Evolutionary conservation across 1,140 invertebrate species (phyloP), one percentile per base, ranked within the genome.

Genomic region (Drosophila erecta): DNA sequence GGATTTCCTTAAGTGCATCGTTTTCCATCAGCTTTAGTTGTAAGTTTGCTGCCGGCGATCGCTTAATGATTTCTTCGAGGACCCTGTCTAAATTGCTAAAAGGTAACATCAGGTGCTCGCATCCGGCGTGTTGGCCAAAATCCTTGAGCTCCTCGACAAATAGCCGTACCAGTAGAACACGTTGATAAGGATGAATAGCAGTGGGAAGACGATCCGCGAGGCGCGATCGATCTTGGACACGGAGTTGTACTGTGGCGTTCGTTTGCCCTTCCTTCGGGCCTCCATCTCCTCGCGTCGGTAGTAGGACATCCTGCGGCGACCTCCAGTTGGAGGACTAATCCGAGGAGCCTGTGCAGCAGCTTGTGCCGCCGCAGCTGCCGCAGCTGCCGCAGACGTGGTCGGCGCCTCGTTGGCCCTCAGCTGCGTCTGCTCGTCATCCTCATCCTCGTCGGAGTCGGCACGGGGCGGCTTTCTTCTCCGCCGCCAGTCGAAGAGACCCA

Each of bases 101-200:
- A 92, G 90, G 81, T 92, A 92, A 92, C 90, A 92, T 92, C 90
- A 91, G 62, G 90, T 90, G 90, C 77, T 80, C 87, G 90, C 54
- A 53, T 70, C 64, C 37, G 64, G 81, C 66, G 85, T 76, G 50
- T 79, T 86, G 64, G 90, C 81, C 74, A 91, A 44, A 14, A 90
- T 90, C 43, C 95, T 80, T 67, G 95, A 94, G 79, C 95, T 95
- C 57, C 95, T 93, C 49, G 94, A 94, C 27, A 96, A 92, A 85
- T 96, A 97, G 1, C 94, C 94, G 76, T 94, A 96, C 96, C 96
- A 97, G 84, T 97, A 97, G 92, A 96, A 95, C 44, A 96, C 91
- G 91, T 97, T 97, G 59, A 97, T 96, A 20, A 95, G 93, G 4
- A 96, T 90, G 81, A 97, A 97, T 33, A 96, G 93, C 38, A 96